Base-by-base conservation (phyloP, 2,888 invertebrate species). In the Drosophila borborema region DNA sequence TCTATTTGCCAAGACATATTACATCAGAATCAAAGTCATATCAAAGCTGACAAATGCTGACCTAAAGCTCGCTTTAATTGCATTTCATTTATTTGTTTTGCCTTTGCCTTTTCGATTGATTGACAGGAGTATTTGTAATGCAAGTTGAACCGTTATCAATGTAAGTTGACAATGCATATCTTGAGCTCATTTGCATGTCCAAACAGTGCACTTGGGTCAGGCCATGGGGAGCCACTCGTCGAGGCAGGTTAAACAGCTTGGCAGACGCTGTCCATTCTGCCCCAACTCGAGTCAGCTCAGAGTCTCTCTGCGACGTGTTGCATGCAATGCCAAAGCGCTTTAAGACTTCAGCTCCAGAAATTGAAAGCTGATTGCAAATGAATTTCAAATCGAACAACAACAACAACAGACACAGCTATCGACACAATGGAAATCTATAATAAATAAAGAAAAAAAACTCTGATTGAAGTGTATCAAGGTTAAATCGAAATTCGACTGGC, bases 381-480 rank as follows among this genome's bases (percentile, higher is more conserved):
- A 68, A 77, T 67, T 61, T 31, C 28, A 80, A 82, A 69, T 82
- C 64, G 48, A 75, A 55, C 36, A 34, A 18, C 49, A 36, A 34
- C 51, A 20, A 34, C 36, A 62, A 64, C 28, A 46, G 20, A 53
- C 43, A 48, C 41, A 20, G 20, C 43, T n/a, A 56, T 58, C 28
- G 69, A 58, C 51, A 86, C 84, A 83, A 83, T 89, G 61, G 61
- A 89, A 85, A 82, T 89, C 86, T 65, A 89, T 87, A 66, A 82
- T 74, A 89, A 82, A 28, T 23, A 74, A 59, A 85, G 80, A 51
- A 72, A 74, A 59, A 85, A 82, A 51, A 72, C 59, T 80, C 86
- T 89, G 86, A 86, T 86, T 86, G 86, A 86, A 86, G 90, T 86
- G 79, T 90, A 89, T 89, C 90, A 90, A 86, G 85, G 90, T 86